Evolutionary conservation across 2,888 invertebrate genomes (phyloP), one percentile per base, ranked within the genome.

Genomic region (Willowsia nigromaculata): DNA sequence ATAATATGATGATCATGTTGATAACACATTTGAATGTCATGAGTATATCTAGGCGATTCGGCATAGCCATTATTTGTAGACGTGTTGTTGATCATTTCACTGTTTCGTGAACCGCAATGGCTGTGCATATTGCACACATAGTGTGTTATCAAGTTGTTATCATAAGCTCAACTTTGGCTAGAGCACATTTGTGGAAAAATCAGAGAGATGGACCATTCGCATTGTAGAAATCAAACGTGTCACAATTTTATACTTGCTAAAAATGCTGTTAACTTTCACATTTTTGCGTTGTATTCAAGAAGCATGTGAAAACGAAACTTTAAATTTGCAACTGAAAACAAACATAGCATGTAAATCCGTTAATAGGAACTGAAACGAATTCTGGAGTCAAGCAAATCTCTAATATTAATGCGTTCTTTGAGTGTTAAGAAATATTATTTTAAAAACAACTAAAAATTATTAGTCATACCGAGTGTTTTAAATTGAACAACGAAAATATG

Each of bases 21-120:
- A 65, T 65, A 85, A 50, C 25, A 37, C 50, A 47, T 65, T 65
- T 85, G 78, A 85, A 85, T 85, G 85, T 85, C 85, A 85, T 78
- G 71, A n/a, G 27, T 81, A 65, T 30, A 25, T 43, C 71, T 56
- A n/a, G n/a, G n/a, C n/a, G n/a, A n/a, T n/a, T n/a, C n/a, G n/a
- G n/a, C 37, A 80, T 25, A 59, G 37, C 27, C 6, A 81, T 62
- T 62, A 62, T 81, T 81, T 81, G 81, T 27, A 30, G 81, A 78
- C 56, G 78, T 56, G 27, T 22, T 25, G 62, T 13, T 27, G 62
- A 11, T 37, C n/a, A 25, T 47, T 74, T 74, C 47, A 50, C 74
- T 27, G n/a, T 47, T 74, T 74, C 25, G 40, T 47, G 68, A 22
- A 71, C 43, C 43, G 22, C 22, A n/a, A 65, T 83, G 47, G 27